Base-by-base conservation (phyloP, 2,113 vertebrate species). In the Paradisaea rubra region DNA sequence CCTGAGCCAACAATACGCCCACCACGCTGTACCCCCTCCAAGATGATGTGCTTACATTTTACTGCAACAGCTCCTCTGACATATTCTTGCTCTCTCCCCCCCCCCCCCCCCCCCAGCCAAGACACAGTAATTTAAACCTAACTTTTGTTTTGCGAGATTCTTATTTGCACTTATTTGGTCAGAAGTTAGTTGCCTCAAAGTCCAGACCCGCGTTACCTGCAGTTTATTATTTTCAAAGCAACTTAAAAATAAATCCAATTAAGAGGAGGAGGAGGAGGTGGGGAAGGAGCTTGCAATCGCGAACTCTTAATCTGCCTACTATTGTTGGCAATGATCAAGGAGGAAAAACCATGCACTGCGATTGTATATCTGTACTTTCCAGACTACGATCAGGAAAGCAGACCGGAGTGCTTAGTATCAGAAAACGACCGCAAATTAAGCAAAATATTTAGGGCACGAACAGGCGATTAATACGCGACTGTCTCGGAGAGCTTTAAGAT, bases 1-100 rank as follows among this genome's bases (percentile, higher is more conserved):
- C 98, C 98, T 97, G 97, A 98, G 98, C 98, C 98, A 98, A 98
- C 98, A 98, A 98, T 98, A 98, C 98, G 98, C 98, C 97, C 98
- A 98, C 98, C 98, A 97, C 97, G 98, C 98, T 97, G 97, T 98
- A 97, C 96, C 97, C 98, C 97, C 96, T 96, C 96, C 93, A 97
- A 96, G 97, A 98, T 97, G 98, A 98, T 98, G 97, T 98, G 98
- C 98, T 98, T 98, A 98, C 97, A 98, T 98, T 98, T 98, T 98
- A 97, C 97, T 97, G 97, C 97, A 98, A 98, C 97, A 97, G 98
- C 98, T 97, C 97, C 97, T 97, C 97, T 98, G 98, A 98, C 98
- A 98, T 97, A 95, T 97, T 96, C 95, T 95, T 97, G 93, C 94
- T 82, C 96, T 63, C 81, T 63, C 94, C 11, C 73, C 66, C 81